A percentile compares a stretch with the other conserved stretches of the same genome.
These are phyloP conservation scores for Rhagophthalmus giganteus DNA, from an alignment of 2,888 invertebrate species.

Conservation along the genomic window DNA sequence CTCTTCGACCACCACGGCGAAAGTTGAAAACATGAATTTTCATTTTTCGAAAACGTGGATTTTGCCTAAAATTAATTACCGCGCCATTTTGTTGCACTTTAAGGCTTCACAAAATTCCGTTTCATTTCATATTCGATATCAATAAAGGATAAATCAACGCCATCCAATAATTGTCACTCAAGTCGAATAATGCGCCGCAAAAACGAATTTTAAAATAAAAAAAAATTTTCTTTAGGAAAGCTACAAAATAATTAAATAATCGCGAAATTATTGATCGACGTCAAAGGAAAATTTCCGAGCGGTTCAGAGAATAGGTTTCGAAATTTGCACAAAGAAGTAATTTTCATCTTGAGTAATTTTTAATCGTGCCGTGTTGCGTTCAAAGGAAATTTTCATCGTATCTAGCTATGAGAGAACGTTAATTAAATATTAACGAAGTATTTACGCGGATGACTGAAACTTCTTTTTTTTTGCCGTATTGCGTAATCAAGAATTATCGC, in stretches of 20 bases:
- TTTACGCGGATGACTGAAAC: background rate
- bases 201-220: no score
- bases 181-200: no score
- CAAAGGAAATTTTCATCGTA: constrained; percentile 5
- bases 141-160: no score
- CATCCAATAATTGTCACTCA: no score
- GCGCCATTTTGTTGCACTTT: no score
- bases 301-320: background rate
- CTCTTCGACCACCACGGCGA: no score
- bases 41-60: no score
- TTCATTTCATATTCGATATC: no score
- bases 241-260: background rate
- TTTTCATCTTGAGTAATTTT: constrained; percentile 26
- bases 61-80: no score
- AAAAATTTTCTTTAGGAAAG: no score
- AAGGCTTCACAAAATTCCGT: no score
- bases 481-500: constrained; percentile 5
- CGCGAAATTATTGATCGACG: background rate
- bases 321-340: constrained; percentile 16
- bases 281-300: constrained; percentile 1
- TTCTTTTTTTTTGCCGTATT: constrained; percentile 5
- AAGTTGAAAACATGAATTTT: no score
- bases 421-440: constrained; percentile 13
- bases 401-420: constrained; percentile 4
- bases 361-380: constrained; percentile 10